Evolutionary conservation across 2,888 invertebrate genomes (phyloP), one percentile per base, ranked within the genome.

Genomic region (Deilephila porcellus): DNA sequence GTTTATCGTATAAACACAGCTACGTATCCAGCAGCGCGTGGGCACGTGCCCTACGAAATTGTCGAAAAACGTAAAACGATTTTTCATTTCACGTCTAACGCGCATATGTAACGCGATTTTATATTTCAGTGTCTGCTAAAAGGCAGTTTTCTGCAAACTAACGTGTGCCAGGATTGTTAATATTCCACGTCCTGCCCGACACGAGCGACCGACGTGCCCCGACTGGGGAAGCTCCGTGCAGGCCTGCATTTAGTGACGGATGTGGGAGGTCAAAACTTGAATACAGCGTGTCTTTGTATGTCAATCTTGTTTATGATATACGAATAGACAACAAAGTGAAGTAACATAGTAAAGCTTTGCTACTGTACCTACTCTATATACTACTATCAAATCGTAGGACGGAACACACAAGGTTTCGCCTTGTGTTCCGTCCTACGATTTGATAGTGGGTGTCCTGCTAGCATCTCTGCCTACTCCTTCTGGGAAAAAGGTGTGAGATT

Each of bases 101-200:
- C 76, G 79, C 83, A 80, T 82, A 82, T 74, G 73, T 78, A 82
- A 82, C 77, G 79, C 81, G 82, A 85, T 86, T 87, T 85, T 87
- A 88, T 87, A 86, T 86, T 85, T 83, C 86, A 86, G 85, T 85
- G 87, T 87, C 86, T 86, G 86, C 83, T 88, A 89, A 89, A 89
- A 86, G 86, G 85, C 86, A 87, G 85, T 87, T 89, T 85, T 83
- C 80, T 79, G 84, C 79, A 88, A 88, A 87, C 85, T 87, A 86
- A 79, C 79, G 79, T 73, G 76, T 78, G 78, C 71, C 59, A 53
- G 79, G 81, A 81, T 82, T 86, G 87, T 89, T 89, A 89, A 88
- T 90, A 90, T 90, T 88, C 89, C 83, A 83, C 77, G 83, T 86
- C 81, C 80, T 78, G 76, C 76, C 82, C 82, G 79, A 83, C 85